Evolutionary conservation across 2,797 vertebrate genomes (phyloP).

Genomic region (Amblyraja radiata): DNA sequence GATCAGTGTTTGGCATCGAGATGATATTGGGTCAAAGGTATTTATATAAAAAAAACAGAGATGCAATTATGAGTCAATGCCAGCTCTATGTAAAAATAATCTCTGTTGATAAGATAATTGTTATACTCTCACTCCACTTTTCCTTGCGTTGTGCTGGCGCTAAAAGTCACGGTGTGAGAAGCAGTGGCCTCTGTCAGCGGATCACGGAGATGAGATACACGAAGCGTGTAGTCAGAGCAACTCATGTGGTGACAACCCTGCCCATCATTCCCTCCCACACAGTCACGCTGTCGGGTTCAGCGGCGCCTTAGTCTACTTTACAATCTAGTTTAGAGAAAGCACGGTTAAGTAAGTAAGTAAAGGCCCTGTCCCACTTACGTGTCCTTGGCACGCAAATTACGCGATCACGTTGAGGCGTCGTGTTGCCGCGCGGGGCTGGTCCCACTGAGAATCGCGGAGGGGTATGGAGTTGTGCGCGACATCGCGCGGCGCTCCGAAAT

Average conservation of each 20-base stretch:
- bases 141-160: not conserved
- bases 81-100: not conserved
- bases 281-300: not conserved
- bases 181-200: constrained; percentile 17
- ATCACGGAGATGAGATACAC: not conserved
- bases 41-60: constrained; percentile 21
- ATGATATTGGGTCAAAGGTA: not conserved
- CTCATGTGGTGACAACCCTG: not conserved
- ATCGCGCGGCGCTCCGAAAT: too few relatives aligned
- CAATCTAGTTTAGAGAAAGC: too few relatives aligned
- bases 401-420: too few relatives aligned
- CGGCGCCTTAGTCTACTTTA: not conserved
- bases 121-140: constrained; percentile 1
- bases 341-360: too few relatives aligned
- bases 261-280: not conserved
- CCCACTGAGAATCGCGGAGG: too few relatives aligned
- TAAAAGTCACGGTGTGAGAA: not conserved
- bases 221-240: not conserved
- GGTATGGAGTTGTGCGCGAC: too few relatives aligned
- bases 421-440: too few relatives aligned
- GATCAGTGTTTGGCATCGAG: not conserved
- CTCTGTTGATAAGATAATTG: constrained; percentile 26
- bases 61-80: constrained; percentile 15
- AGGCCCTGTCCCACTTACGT: too few relatives aligned
- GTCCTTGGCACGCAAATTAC: too few relatives aligned